Base-by-base conservation (phyloP, 1,140 invertebrate species). In the Ganaspis sp. region DNA sequence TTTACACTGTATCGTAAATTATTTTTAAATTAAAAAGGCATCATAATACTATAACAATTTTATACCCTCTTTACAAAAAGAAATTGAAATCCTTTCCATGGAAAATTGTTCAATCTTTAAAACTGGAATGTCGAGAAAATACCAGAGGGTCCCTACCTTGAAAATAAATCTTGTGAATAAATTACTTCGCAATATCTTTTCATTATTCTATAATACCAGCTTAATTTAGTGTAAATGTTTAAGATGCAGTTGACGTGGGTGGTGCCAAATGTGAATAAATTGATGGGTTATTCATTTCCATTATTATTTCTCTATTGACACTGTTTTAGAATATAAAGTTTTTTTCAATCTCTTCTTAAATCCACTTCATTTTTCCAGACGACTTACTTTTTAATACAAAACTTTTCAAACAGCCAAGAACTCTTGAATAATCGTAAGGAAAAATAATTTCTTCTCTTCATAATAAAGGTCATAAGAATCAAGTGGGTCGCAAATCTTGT, bases 101-200 rank as follows among this genome's bases (percentile, higher is more conserved):
- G 26, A 34, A 64, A 64, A 29, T 64, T 29, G 23, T 64, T 64
- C 58, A 64, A 64, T 29, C 58, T 64, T 64, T 34, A 29, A 64
- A 64, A 64, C 23, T 29, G 58, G 58, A 64, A 64, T 64, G 58
- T 29, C 4, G 23, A 64, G 26, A 34, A 64, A 64, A 64, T 64
- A 15, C 23, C 54, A 26, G 23, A 64, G 54, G 54, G 54, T 21
- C 54, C 26, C 45, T 29, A 64, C 9, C 23, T 64, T 29, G 54
- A 29, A 64, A 64, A 64, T 64, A 64, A 64, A 29, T 64, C 54
- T 23, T 64, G 54, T 64, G 54, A 26, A 64, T 64, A 64, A 64
- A 64, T 64, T 29, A 34, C 54, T 23, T 29, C 21, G 15, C 23
- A 29, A 64, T 64, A 64, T 64, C 54, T 15, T 64, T 64, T 64